These are phyloP conservation scores for Laothoe populi DNA, from an alignment of 2,888 invertebrate species.

Conservation along the genomic window DNA sequence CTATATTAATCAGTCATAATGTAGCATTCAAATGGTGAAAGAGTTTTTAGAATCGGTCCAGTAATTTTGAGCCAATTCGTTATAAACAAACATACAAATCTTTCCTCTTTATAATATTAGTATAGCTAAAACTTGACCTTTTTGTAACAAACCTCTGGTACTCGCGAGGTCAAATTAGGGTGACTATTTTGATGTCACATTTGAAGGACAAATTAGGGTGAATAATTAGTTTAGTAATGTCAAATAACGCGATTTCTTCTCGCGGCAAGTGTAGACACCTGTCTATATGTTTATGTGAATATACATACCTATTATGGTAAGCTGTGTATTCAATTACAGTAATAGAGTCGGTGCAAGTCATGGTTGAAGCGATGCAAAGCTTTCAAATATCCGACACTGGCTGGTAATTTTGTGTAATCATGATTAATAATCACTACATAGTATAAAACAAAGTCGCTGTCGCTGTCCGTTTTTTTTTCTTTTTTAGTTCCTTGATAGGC, in stretches of 20 bases:
- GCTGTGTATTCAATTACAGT: constrained; percentile 41
- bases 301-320: not conserved
- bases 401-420: constrained; percentile 39
- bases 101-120: no score
- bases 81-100: no score
- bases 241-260: not conserved
- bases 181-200: not conserved
- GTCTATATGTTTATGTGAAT: not conserved
- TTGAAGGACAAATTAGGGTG: not conserved
- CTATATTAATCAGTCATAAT: no score
- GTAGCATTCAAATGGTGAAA: no score
- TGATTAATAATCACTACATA: constrained; percentile 21
- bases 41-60: no score
- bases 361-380: constrained; percentile 43
- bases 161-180: not conserved
- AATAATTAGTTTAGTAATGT: not conserved
- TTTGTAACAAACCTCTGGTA: not conserved
- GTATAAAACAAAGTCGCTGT: no score
- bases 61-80: no score
- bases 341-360: constrained; percentile 45
- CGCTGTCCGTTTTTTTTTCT: no score
- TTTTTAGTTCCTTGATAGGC: no score
- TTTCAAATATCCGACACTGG: constrained; percentile 44
- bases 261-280: not conserved
- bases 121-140: no score